Conservation (phyloP, 2,113 vertebrate species). For the Dasyprocta punctata region DNA sequence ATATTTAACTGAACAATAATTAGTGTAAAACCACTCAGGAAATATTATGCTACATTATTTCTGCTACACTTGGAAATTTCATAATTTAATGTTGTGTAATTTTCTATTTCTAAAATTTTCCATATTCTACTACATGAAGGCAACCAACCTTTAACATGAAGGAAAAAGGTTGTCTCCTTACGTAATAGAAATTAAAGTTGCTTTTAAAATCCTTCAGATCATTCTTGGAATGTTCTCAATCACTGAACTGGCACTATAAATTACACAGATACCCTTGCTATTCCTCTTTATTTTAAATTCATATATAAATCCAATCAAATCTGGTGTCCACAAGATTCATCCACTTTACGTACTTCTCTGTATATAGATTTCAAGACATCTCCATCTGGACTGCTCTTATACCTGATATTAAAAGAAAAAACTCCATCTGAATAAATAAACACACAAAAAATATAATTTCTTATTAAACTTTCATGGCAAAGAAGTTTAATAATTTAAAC, state of each 20-base stretch:
- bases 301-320: background rate
- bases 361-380: background rate
- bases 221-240: background rate
- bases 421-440: background rate
- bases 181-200: background rate
- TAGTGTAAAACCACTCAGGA: background rate
- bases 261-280: background rate
- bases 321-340: no score
- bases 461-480: constrained; percentile 56
- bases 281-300: constrained; percentile 27
- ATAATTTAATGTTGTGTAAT: background rate
- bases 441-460: background rate
- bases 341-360: background rate
- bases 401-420: background rate
- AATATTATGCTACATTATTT: background rate
- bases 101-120: background rate
- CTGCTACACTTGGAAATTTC: background rate
- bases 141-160: background rate
- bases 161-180: background rate
- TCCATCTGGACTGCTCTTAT: background rate
- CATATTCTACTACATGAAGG: background rate
- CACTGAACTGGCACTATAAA: background rate
- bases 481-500: constrained; percentile 62
- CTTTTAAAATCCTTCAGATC: background rate
- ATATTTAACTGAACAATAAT: background rate